phyloP scores from a whole-genome alignment of 2,797 vertebrate genomes.

The Microctenopoma stevenorrisi region DNA sequence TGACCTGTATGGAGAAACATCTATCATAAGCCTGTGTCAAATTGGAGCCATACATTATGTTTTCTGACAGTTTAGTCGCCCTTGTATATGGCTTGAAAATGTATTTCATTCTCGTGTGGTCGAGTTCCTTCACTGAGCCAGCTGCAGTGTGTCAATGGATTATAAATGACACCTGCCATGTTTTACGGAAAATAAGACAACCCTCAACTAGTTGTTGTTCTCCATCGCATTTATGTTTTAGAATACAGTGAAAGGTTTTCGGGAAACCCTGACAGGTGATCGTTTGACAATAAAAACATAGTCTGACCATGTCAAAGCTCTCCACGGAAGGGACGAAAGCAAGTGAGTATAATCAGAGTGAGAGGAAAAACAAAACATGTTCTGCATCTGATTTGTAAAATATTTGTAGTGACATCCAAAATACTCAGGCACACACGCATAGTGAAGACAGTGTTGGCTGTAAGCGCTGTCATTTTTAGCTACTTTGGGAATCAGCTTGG shows the following conservation, averaged over 20 bases:
- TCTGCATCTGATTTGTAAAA: constrained; percentile 51
- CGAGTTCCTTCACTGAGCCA: constrained; percentile 40
- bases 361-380: constrained; percentile 55
- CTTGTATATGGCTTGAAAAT: constrained; percentile 32
- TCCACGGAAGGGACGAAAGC: constrained; percentile 1
- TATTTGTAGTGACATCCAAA: constrained; percentile 61
- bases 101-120: constrained; percentile 53
- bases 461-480: constrained; percentile 60
- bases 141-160: constrained; percentile 60
- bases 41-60: constrained; percentile 52
- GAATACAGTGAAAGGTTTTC: constrained; percentile 48
- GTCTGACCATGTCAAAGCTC: constrained; percentile 25
- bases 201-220: constrained; percentile 65
- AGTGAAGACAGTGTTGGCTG: constrained; percentile 46
- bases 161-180: constrained; percentile 68
- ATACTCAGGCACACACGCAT: constrained; percentile 23
- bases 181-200: constrained; percentile 65
- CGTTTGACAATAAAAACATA: constrained; percentile 55
- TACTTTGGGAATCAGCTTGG: constrained; percentile 58
- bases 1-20: constrained; percentile 49
- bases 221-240: constrained; percentile 35
- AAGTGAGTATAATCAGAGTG: constrained; percentile 41
- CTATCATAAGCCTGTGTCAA: constrained; percentile 41
- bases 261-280: constrained; percentile 38
- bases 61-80: constrained; percentile 54